Conservation (phyloP, 2,113 vertebrate species). For the Brachypodius melanocephalos region DNA sequence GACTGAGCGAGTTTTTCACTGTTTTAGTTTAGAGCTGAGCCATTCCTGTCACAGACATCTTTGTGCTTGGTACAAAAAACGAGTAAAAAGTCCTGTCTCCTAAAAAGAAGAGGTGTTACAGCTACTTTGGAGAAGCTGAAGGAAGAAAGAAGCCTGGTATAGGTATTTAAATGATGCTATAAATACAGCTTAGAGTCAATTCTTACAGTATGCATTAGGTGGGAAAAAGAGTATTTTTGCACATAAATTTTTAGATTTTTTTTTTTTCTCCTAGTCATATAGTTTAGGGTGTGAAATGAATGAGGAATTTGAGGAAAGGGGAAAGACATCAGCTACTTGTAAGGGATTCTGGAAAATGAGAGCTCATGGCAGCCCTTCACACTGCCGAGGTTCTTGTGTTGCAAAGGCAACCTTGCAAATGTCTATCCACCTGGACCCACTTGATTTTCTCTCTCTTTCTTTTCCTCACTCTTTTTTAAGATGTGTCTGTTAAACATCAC, state of each 20-base stretch:
- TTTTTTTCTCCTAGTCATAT: not conserved
- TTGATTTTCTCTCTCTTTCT: not conserved
- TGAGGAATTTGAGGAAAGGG: not conserved
- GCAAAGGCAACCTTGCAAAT: not conserved
- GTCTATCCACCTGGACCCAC: not conserved
- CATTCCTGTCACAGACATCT: not conserved
- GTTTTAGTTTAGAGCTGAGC: not conserved
- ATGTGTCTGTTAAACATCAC: not conserved
- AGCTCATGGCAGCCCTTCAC: not conserved
- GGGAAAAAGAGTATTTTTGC: not conserved
- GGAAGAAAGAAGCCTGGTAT: not conserved
- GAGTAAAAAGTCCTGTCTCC: not conserved
- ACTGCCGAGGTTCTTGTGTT: not conserved
- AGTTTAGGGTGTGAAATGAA: not conserved
- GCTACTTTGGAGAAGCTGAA: not conserved
- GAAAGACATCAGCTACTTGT: not conserved
- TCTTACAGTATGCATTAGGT: not conserved
- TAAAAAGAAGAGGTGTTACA: not conserved
- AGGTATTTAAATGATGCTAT: not conserved
- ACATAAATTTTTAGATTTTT: not conserved
- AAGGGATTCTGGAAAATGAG: not conserved
- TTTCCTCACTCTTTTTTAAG: not conserved
- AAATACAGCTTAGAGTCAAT: not conserved
- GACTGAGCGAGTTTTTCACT: not conserved
- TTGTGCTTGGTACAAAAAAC: not conserved